Base-by-base conservation (phyloP, 2,888 invertebrate species). In the Embidobia sp. region DNA sequence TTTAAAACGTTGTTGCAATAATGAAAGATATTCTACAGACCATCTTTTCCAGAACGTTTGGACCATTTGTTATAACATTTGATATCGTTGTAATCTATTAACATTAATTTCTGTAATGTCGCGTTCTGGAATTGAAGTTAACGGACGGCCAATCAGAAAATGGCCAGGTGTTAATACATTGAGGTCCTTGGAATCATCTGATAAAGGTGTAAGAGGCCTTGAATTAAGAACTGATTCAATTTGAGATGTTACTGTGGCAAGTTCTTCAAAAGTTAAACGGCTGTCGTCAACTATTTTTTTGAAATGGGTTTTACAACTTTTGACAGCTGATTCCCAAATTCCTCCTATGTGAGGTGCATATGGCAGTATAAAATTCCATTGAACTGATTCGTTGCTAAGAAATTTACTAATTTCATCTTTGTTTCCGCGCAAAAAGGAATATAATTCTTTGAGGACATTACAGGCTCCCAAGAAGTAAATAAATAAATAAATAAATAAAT, bases 241-340 rank as follows among this genome's bases (percentile, higher is more conserved):
- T 37, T 66, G 63, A 1, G 19, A 37, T 0, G 55, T 22, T 1
- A 77, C 7, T 3, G 69, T 80, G 11, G 22, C 3, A 6, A 63
- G 51, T 51, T 84, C 80, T 51, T 85, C 81, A 29, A 69, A 81
- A 1, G 75, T 82, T 3, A 83, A 33, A 1, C 6, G 5, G n/a
- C n/a, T 4, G 3, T 44, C 22, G 6, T 22, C 26, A 6, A 44
- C 8, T 2, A 44, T 44, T 44, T 44, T 44, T 15, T 27, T 48
- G 29, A 29, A 10, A 29, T 29, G 48, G 2, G 29, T 29, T 8
- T 29, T 29, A 29, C 4, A 3, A 29, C 29, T 29, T 29, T 29
- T 53, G n/a, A 53, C 53, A 4, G 26, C 53, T 1, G 53, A 18
- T 13, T 53, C 53, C 53, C 37, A 55, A 0, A 55, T 66, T 3